These are phyloP conservation scores for Acipenser transmontanus DNA, from an alignment of 2,797 vertebrate genomes.

Conservation along the genomic window DNA sequence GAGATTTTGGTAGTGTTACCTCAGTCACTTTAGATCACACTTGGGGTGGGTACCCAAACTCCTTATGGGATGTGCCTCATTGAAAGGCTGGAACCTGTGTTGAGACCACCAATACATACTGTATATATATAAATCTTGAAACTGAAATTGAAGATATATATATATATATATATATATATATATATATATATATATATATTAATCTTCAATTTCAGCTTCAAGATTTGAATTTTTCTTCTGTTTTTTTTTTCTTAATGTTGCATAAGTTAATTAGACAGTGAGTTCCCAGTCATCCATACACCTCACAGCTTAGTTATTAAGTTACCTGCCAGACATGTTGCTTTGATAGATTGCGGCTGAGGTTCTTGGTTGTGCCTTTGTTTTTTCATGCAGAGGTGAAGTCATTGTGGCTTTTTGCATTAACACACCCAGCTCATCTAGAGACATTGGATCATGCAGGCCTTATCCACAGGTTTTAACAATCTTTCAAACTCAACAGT, in stretches of 20 bases:
- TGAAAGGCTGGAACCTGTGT: too few species aligned
- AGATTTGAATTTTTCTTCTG: too few species aligned
- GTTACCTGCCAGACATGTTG: slow-evolving; percentile 6
- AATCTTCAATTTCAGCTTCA: too few species aligned
- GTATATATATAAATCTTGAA: too few species aligned
- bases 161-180: too few species aligned
- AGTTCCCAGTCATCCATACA: neutral
- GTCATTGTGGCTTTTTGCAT: slow-evolving; percentile 7
- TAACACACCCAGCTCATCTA: slow-evolving; percentile 1
- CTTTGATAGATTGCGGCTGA: neutral
- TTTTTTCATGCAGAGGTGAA: slow-evolving; percentile 1
- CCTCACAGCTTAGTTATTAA: slow-evolving; percentile 10
- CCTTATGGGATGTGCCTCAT: too few species aligned
- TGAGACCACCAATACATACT: too few species aligned
- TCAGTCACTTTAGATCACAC: too few species aligned
- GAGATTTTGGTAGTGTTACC: too few species aligned
- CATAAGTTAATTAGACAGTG: neutral
- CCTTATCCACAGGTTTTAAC: slow-evolving; percentile 1
- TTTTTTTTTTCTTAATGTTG: neutral
- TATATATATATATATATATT: too few species aligned
- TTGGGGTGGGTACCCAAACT: too few species aligned
- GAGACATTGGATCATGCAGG: neutral
- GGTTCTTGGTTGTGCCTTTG: neutral
- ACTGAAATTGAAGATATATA: too few species aligned
- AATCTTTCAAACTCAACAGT: slow-evolving; percentile 2